Evolutionary conservation across 2,797 vertebrate genomes (phyloP).

Genomic region (Chaenodraco wilsoni): DNA sequence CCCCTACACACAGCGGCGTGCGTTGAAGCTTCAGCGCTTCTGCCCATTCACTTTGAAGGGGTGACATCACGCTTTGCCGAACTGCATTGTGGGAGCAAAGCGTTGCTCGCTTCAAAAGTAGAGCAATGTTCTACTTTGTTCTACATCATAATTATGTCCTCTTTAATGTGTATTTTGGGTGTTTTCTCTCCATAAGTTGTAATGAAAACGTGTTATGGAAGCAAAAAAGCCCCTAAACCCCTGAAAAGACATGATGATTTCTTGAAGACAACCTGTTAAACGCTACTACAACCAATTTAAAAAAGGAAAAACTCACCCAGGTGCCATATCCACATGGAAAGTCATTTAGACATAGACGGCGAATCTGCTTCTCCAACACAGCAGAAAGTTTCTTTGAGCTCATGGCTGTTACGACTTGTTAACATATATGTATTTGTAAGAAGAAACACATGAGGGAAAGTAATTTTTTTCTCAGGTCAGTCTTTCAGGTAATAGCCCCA

Average conservation of each 20-base stretch:
- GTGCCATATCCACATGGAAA: conserved; percentile 87
- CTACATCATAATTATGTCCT: too few species aligned
- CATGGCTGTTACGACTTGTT: conserved; percentile 44
- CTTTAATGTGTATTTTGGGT: too few species aligned
- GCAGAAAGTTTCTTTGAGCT: conserved; percentile 60
- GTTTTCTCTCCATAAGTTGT: too few species aligned
- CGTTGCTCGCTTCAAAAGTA: too few species aligned
- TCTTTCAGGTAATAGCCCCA: background rate
- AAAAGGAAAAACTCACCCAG: conserved; percentile 81
- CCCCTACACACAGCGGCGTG: too few species aligned
- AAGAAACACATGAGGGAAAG: background rate
- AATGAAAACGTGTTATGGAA: too few species aligned
- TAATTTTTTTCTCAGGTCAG: conserved; percentile 6
- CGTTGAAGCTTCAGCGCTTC: too few species aligned
- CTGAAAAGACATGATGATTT: background rate
- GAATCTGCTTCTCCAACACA: conserved; percentile 78
- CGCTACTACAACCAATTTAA: background rate
- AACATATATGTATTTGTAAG: background rate
- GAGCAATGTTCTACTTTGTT: too few species aligned
- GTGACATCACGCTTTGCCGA: too few species aligned
- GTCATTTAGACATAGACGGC: conserved; percentile 78
- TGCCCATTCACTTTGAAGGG: too few species aligned
- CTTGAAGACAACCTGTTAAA: background rate
- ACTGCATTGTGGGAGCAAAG: too few species aligned
- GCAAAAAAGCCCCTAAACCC: background rate